phyloP scores from a whole-genome alignment of 2,797 vertebrate genomes.

The Zalophus californianus region DNA sequence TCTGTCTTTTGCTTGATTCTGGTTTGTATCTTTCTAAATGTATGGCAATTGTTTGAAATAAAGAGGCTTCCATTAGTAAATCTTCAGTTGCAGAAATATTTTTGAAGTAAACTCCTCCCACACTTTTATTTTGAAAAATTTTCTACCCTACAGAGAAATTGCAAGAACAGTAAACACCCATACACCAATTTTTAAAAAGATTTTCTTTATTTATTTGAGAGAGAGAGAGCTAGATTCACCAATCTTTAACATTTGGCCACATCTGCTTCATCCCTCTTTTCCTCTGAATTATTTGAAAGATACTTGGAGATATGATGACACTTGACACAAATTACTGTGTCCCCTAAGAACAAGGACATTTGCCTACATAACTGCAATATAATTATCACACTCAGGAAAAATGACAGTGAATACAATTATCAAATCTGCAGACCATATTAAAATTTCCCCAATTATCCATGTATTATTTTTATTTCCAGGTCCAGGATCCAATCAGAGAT shows the following conservation, averaged over 20 bases:
- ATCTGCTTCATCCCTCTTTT: slow-evolving; percentile 41
- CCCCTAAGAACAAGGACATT: not conserved
- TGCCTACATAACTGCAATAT: not conserved
- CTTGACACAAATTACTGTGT: not conserved
- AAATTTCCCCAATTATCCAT: not conserved
- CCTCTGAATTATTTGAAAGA: slow-evolving; percentile 31
- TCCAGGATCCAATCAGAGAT: not conserved
- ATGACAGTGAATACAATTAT: slow-evolving; percentile 1
- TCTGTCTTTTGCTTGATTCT: slow-evolving; percentile 17
- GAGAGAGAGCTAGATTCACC: not conserved
- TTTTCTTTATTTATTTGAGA: too few species aligned
- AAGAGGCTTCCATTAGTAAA: not conserved
- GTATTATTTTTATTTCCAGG: slow-evolving; percentile 12
- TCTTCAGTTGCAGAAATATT: slow-evolving; percentile 41
- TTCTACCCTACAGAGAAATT: slow-evolving; percentile 50
- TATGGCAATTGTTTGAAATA: slow-evolving; percentile 35
- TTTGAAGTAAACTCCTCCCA: not conserved
- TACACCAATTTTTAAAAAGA: too few species aligned
- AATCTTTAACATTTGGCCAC: not conserved
- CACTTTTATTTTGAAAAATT: slow-evolving; percentile 41
- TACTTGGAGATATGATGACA: not conserved
- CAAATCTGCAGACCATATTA: not conserved
- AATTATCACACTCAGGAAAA: slow-evolving; percentile 35
- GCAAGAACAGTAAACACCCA: not conserved
- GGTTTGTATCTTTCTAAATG: slow-evolving; percentile 17